phyloP scores from a whole-genome alignment of 92 coral and sea anemone genomes.

The Parazoanthus swiftii region DNA sequence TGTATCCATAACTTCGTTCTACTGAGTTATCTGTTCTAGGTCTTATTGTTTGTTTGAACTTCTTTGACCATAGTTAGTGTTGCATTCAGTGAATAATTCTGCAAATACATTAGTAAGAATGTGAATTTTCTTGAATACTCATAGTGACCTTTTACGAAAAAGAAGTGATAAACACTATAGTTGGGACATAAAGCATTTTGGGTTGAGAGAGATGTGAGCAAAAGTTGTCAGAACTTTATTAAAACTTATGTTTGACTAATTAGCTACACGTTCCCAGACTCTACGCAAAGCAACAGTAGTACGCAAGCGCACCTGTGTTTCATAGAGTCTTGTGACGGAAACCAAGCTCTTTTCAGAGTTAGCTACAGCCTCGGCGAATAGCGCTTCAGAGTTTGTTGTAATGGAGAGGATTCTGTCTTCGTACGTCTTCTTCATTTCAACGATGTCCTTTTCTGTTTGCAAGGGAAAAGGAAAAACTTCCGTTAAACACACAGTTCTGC shows the following conservation, averaged over 20 bases:
- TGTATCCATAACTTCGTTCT: no score
- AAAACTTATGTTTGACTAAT: background rate
- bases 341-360: constrained; percentile 77
- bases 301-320: constrained; percentile 65
- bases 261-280: background rate
- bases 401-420: constrained; percentile 67
- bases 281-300: background rate
- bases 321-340: constrained; percentile 69
- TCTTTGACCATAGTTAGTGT: no score
- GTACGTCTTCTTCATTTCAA: constrained; percentile 67
- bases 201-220: background rate
- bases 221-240: no score
- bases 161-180: background rate
- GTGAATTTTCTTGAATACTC: no score
- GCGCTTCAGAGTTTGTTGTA: constrained; percentile 73
- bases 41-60: no score
- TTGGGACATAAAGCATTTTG: background rate
- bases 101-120: no score
- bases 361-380: constrained; percentile 57
- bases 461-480: background rate
- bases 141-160: no score
- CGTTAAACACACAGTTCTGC: background rate
- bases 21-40: no score
- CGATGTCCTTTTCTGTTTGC: constrained; percentile 77
- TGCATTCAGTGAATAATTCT: no score